Base-by-base conservation (phyloP, 2,888 invertebrate species). In the Drosophila sordidapex region DNA sequence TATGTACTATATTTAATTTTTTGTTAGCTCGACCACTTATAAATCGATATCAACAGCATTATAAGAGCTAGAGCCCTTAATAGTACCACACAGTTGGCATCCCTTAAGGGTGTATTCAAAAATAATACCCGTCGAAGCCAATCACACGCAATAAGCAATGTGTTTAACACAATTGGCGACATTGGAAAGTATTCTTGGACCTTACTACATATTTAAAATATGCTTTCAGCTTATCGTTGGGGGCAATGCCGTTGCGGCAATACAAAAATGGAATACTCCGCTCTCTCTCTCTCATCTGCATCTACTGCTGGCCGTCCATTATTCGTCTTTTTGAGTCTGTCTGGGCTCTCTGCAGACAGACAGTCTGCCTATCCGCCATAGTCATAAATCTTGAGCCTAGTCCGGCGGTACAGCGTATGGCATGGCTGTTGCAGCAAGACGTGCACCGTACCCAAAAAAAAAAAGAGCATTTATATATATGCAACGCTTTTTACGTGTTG, bases 321-420 rank as follows among this genome's bases (percentile, higher is more conserved):
- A n/a, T 35, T 43, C 36, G 36, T 48, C 33, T 35, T 58, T 56
- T 53, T 43, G 40, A 21, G 46, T 51, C 66, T 31, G 51, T 64
- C 80, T 64, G 60, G 53, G 53, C 56, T 46, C 52, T 56, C 60
- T 59, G 63, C 61, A n/a, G n/a, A n/a, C n/a, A n/a, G n/a, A n/a
- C n/a, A n/a, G 51, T 46, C 54, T 51, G 64, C 48, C 53, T 27
- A 10, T 13, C 33, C 35, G 51, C 58, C 63, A 65, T 65, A 79
- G 79, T 74, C 83, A 86, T 86, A 86, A 90, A 86, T 86, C 88
- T 89, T 74, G 70, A 69, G 82, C 85, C 76, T 85, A 87, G 88
- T 79, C 87, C 85, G 61, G 72, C 61, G 51, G 56, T 71, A 57
- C 85, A 84, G 85, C 80, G 73, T 79, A 82, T 74, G 87, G 69